These are phyloP conservation scores for Phainopepla nitens DNA, from an alignment of 2,113 vertebrate species.

Conservation along the genomic window DNA sequence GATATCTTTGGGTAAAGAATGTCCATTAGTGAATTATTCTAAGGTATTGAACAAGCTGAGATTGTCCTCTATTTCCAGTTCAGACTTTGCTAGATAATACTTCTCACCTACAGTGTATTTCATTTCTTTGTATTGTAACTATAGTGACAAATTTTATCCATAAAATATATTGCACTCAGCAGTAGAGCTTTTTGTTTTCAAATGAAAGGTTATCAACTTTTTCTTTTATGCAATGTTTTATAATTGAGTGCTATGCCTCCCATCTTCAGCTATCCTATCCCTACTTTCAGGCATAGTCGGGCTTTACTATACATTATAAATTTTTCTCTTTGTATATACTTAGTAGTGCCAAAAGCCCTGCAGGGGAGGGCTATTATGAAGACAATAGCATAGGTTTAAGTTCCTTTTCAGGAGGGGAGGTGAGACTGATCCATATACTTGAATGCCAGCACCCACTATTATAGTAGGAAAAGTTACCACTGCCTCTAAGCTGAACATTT, in stretches of 20 bases:
- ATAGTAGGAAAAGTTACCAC: neutral
- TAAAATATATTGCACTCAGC: neutral
- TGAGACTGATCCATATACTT: neutral
- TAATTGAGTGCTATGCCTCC: neutral
- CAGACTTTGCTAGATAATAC: neutral
- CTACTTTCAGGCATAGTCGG: neutral
- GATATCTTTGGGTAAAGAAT: neutral
- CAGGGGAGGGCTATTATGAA: neutral
- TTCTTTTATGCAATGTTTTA: slow-evolving; percentile 7
- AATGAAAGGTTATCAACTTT: slow-evolving; percentile 4
- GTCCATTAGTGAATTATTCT: neutral
- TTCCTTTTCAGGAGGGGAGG: neutral
- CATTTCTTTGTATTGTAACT: neutral
- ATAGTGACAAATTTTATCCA: neutral
- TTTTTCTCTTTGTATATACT: neutral
- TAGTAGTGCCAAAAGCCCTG: neutral
- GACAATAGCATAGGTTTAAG: neutral
- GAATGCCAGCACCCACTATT: neutral
- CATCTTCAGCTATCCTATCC: neutral
- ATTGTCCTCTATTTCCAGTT: neutral
- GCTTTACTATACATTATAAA: neutral
- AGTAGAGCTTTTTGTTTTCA: neutral
- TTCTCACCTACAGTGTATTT: neutral
- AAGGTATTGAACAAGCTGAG: neutral
- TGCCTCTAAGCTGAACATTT: neutral